These are phyloP conservation scores for Trilocha varians DNA, from an alignment of 2,888 invertebrate genomes.

Conservation along the genomic window DNA sequence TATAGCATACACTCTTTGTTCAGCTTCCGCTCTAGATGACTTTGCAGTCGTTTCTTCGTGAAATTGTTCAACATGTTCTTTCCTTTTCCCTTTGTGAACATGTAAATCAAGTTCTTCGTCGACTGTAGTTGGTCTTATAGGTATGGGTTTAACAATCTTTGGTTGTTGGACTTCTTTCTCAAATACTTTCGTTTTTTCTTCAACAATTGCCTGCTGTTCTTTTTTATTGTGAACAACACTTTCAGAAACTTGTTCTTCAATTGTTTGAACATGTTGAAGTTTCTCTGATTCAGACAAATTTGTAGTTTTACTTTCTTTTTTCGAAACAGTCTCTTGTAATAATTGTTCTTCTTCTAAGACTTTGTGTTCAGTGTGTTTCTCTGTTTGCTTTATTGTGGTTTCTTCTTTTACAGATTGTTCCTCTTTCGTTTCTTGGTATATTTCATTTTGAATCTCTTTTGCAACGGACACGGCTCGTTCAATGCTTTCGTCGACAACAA, in stretches of 20 bases:
- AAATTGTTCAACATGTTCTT: too few species aligned
- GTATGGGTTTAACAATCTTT: not conserved
- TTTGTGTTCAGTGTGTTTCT: not conserved
- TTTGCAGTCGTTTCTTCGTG: not conserved
- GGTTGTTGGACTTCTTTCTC: not conserved
- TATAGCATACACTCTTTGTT: conserved; percentile 42
- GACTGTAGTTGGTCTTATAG: not conserved
- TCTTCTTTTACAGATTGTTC: conserved; percentile 2
- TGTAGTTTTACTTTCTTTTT: conserved; percentile 8
- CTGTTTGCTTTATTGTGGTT: not conserved
- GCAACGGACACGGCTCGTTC: conserved; percentile 45
- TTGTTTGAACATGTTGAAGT: not conserved
- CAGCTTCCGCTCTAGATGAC: conserved; percentile 21
- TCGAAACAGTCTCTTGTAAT: conserved; percentile 7
- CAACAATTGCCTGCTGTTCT: not conserved
- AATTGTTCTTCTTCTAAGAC: conserved; percentile 8
- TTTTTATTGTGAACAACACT: not conserved
- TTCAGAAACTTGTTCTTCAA: not conserved
- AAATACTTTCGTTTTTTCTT: not conserved
- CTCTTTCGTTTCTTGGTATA: not conserved
- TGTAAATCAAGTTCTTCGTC: too few species aligned
- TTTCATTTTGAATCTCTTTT: conserved; percentile 36
- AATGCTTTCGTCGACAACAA: conserved; percentile 48
- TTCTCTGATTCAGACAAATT: conserved; percentile 11
- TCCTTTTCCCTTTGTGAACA: too few species aligned